Percentiles rank a stretch among this genome's conserved stretches.
phyloP scores from a whole-genome alignment of 2,888 invertebrate species.

The Automeris io region DNA sequence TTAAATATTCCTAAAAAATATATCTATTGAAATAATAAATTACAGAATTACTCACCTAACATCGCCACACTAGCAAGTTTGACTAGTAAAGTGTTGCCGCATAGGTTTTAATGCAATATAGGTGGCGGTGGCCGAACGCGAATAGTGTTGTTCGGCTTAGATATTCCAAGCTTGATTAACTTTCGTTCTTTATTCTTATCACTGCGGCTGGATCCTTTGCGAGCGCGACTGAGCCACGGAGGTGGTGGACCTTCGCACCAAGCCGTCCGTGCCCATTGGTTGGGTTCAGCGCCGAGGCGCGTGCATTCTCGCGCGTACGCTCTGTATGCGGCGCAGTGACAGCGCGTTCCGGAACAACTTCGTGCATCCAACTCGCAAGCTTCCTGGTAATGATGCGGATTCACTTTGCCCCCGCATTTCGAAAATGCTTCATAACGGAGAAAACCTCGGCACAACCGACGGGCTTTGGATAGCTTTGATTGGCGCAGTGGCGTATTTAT shows the following conservation, averaged over 20 bases:
- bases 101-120: constrained; percentile 47
- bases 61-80: constrained; percentile 60
- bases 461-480: constrained; percentile 58
- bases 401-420: constrained; percentile 87
- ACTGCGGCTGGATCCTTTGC: constrained; percentile 28
- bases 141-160: constrained; percentile 42
- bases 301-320: constrained; percentile 94
- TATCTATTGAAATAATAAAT: background rate
- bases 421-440: constrained; percentile 78
- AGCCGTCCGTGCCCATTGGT: constrained; percentile 83
- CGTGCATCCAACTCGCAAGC: constrained; percentile 93
- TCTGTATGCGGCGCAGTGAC: constrained; percentile 93
- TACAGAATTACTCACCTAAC: constrained; percentile 41
- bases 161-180: constrained; percentile 43
- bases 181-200: constrained; percentile 19
- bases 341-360: constrained; percentile 87
- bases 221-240: constrained; percentile 50
- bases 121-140: constrained; percentile 66
- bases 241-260: constrained; percentile 77
- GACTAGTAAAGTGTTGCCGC: constrained; percentile 63
- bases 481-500: constrained; percentile 67
- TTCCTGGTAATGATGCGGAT: constrained; percentile 88
- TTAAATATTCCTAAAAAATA: background rate
- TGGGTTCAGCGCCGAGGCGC: constrained; percentile 83
- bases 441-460: constrained; percentile 72